Evolutionary conservation across 2,888 invertebrate species (phyloP).

Genomic region (Pyrgus malvae): DNA sequence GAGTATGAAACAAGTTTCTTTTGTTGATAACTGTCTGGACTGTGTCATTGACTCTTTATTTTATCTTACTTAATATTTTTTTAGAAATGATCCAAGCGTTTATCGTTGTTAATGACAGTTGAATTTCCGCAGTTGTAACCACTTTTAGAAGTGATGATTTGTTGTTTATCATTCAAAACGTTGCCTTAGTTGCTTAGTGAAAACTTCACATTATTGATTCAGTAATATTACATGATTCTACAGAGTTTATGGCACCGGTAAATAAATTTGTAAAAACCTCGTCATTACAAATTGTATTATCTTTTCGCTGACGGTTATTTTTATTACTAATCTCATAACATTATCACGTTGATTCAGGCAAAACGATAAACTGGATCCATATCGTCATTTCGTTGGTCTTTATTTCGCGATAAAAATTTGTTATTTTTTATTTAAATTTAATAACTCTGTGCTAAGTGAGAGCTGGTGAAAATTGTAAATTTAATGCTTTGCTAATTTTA

Average conservation of each 20-base stretch:
- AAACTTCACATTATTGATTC: too few relatives aligned
- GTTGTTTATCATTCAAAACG: too few relatives aligned
- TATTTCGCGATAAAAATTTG: slow-evolving; percentile 1
- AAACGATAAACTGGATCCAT: slow-evolving; percentile 56
- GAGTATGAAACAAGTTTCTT: slow-evolving; percentile 66
- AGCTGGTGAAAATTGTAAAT: too few relatives aligned
- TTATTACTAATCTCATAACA: slow-evolving; percentile 52
- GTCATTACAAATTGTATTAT: slow-evolving; percentile 44
- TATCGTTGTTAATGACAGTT: neutral
- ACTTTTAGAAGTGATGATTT: neutral
- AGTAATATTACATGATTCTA: too few relatives aligned
- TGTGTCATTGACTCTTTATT: slow-evolving; percentile 57
- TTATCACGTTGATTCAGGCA: slow-evolving; percentile 69
- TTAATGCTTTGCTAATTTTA: too few relatives aligned
- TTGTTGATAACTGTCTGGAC: slow-evolving; percentile 65
- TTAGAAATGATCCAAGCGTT: neutral
- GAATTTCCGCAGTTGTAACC: neutral
- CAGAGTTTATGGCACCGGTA: slow-evolving; percentile 42
- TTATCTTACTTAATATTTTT: slow-evolving; percentile 8
- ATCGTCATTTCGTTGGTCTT: slow-evolving; percentile 39
- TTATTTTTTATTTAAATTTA: neutral
- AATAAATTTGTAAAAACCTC: slow-evolving; percentile 42
- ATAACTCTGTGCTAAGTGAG: neutral
- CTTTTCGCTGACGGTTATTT: slow-evolving; percentile 53
- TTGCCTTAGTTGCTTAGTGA: too few relatives aligned